Percentiles rank a stretch among this genome's conserved stretches.
Evolutionary conservation across 2,888 invertebrate genomes (phyloP).

Genomic region (Mesochorus sp.): DNA sequence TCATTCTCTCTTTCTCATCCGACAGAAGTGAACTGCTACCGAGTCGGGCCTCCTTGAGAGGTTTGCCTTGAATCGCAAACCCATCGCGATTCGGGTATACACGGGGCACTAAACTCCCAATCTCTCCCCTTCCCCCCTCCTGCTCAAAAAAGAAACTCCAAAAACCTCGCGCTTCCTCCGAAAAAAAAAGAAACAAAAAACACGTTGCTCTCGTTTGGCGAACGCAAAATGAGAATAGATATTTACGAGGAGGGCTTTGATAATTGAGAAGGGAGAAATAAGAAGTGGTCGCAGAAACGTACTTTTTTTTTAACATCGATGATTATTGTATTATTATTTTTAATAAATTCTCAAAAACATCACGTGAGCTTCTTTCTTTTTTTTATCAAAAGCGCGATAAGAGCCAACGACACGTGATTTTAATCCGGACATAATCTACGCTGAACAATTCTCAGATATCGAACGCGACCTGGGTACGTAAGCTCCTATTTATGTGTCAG

Average conservation of each 20-base stretch:
- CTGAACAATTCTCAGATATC: constrained; percentile 26
- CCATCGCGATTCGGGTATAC: constrained; percentile 65
- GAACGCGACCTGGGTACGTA: constrained; percentile 69
- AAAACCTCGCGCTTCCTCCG: constrained; percentile 18
- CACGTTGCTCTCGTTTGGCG: constrained; percentile 26
- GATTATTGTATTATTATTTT: too few relatives aligned
- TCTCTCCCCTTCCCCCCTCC: neutral
- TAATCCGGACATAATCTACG: neutral
- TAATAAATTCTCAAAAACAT: too few relatives aligned
- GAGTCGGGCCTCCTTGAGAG: constrained; percentile 55
- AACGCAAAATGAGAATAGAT: constrained; percentile 31
- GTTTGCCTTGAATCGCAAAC: constrained; percentile 71
- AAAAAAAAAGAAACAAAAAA: constrained; percentile 1
- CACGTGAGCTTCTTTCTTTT: too few relatives aligned
- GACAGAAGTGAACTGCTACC: constrained; percentile 65
- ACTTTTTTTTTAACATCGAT: too few relatives aligned
- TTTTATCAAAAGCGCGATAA: too few relatives aligned
- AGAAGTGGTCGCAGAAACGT: too few relatives aligned
- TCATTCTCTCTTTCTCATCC: constrained; percentile 52
- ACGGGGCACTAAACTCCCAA: constrained; percentile 19
- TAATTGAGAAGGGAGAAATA: constrained; percentile 7
- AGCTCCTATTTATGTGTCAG: constrained; percentile 66
- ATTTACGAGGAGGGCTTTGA: constrained; percentile 13
- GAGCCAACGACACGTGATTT: neutral
- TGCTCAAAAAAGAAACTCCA: constrained; percentile 10